Evolutionary conservation across 2,797 vertebrate species (phyloP), one percentile per base, ranked within the genome.

Genomic region (Loriculus beryllinus): DNA sequence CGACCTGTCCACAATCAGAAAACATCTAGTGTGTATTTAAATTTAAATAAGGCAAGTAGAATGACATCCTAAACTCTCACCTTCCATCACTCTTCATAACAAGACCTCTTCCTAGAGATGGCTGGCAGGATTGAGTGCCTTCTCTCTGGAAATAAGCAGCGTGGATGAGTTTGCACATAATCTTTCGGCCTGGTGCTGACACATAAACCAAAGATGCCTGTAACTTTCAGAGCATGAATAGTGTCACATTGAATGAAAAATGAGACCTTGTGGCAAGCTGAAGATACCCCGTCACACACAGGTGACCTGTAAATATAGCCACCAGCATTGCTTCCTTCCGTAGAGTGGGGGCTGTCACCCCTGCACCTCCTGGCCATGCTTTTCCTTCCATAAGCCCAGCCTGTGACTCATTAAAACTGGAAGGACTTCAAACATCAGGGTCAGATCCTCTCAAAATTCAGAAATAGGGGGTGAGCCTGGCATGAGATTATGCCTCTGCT

Each of bases 151-250:
- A 82, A 65, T 26, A 82, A 80, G 49, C 82, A 57, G 22, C 0
- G 1, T 51, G 71, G 45, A 45, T 70, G 71, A 87, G 42, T 85
- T 82, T 37, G 64, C 22, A 35, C 40, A 23, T 86, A 67, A 80
- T 84, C 78, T 82, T 93, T 70, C 59, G 37, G 71, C 81, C 81
- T 40, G 19, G 31, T 74, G 49, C 71, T 89, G 39, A 52, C 80
- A 47, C 16, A 19, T 68, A 85, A 75, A n/a, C 26, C 75, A 74
- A 74, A 80, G 82, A 78, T 14, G 23, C 35, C 43, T 84, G 52
- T 60, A 86, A 51, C n/a, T 68, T 85, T 72, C 47, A 68, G 20
- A 90, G 59, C 37, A 76, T 1, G 14, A 69, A 62, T 37, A 39
- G 67, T 33, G 42, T 91, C 64, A 78, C 1, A 1, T 0, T 47